phyloP scores from a whole-genome alignment of 2,797 vertebrate genomes.

The Hoplostethus atlanticus region DNA sequence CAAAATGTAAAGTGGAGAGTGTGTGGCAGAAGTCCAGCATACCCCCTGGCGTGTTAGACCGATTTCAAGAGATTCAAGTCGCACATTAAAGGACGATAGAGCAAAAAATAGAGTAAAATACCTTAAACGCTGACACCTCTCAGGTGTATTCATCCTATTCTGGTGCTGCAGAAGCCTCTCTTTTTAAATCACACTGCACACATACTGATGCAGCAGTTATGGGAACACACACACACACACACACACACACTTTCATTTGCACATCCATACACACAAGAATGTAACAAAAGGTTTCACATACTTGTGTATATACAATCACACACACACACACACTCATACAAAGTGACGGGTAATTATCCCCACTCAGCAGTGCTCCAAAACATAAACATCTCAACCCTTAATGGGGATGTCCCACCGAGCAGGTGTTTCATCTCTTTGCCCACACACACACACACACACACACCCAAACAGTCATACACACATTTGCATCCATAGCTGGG shows the following conservation, averaged over 20 bases:
- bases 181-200: neutral
- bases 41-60: neutral
- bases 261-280: neutral
- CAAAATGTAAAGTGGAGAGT: no score
- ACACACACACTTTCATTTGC: neutral
- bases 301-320: neutral
- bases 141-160: neutral
- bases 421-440: neutral
- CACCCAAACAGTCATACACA: slow-evolving; percentile 3
- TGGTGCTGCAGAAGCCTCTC: neutral
- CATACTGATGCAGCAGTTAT: neutral
- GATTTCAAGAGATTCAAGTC: neutral
- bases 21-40: neutral
- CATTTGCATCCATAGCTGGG: neutral
- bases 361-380: neutral
- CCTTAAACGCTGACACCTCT: neutral
- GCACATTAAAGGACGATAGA: neutral
- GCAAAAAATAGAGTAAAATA: neutral
- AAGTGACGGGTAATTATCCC: neutral
- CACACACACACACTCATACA: neutral
- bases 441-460: neutral
- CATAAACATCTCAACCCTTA: neutral
- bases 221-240: neutral
- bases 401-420: neutral
- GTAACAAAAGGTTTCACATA: neutral